These are phyloP conservation scores for Platichthys flesus DNA, from an alignment of 2,113 vertebrate species.

Conservation along the genomic window DNA sequence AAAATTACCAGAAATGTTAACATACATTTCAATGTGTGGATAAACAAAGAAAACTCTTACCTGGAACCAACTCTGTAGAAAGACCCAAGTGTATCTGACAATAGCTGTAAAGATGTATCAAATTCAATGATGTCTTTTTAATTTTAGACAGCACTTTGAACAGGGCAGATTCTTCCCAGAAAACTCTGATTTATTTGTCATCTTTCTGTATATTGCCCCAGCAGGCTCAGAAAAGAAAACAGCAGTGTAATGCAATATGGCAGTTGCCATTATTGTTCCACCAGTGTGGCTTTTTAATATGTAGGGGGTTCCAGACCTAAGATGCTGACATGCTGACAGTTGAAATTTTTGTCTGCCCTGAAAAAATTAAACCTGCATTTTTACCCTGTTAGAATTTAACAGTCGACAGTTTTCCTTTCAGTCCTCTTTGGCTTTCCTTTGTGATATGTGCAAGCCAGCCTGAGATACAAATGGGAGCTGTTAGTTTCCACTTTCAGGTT, in stretches of 20 bases:
- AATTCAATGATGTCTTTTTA: neutral
- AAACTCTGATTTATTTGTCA: conserved; percentile 10
- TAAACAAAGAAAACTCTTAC: too few species aligned
- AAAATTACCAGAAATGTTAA: too few species aligned
- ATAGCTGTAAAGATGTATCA: too few species aligned
- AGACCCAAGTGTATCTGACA: too few species aligned
- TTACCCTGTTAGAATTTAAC: neutral
- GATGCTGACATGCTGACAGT: conserved; percentile 20
- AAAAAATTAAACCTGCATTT: conserved; percentile 1
- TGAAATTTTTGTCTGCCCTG: conserved; percentile 28
- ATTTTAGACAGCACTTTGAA: neutral
- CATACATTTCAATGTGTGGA: too few species aligned
- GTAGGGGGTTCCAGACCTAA: conserved; percentile 9
- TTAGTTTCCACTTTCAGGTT: neutral
- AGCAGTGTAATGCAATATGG: conserved; percentile 17
- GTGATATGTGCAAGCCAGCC: neutral
- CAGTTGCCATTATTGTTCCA: conserved; percentile 35
- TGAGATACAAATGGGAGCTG: conserved; percentile 8
- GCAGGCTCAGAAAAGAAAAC: neutral
- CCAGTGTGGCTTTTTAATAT: conserved; percentile 15
- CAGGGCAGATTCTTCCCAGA: neutral
- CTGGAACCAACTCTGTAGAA: too few species aligned
- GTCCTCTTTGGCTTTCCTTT: neutral
- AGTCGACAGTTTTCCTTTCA: conserved; percentile 10
- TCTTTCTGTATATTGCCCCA: neutral